Evolutionary conservation across 2,797 vertebrate species (phyloP).

Genomic region (Acanthopagrus latus): DNA sequence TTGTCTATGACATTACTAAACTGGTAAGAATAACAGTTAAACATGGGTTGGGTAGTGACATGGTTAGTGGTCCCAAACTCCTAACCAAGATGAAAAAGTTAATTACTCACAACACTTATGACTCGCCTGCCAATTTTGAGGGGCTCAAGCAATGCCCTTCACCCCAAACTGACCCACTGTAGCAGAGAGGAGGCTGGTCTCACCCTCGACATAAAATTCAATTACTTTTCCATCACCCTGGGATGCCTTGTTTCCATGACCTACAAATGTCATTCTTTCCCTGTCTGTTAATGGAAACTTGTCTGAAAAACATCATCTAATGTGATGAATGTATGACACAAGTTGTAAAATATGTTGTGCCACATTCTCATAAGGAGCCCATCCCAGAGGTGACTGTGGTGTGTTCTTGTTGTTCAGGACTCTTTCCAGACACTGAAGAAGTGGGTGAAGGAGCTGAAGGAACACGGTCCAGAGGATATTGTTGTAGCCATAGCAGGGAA

Average conservation of each 20-base stretch:
- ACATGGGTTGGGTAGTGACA: background rate
- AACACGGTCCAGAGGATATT: slow-evolving; percentile 98
- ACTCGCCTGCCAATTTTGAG: background rate
- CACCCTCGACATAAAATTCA: slow-evolving; percentile 31
- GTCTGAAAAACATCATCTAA: slow-evolving; percentile 23
- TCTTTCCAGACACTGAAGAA: slow-evolving; percentile 99
- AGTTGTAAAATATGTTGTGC: slow-evolving; percentile 17
- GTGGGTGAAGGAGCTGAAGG: slow-evolving; percentile 99
- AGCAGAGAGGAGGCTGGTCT: slow-evolving; percentile 26
- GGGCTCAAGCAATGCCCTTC: background rate
- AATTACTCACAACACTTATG: background rate
- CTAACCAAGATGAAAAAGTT: background rate
- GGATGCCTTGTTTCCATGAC: slow-evolving; percentile 33
- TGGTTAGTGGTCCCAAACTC: background rate
- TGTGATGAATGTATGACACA: slow-evolving; percentile 37
- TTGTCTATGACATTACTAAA: slow-evolving; percentile 99
- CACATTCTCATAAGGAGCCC: background rate
- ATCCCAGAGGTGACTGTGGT: slow-evolving; percentile 14
- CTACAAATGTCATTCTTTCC: slow-evolving; percentile 64
- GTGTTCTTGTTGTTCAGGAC: slow-evolving; percentile 86
- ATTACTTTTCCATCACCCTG: slow-evolving; percentile 58
- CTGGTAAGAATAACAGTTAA: slow-evolving; percentile 87
- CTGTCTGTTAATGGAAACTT: slow-evolving; percentile 62
- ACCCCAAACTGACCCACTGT: background rate
- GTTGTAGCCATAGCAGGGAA: slow-evolving; percentile 99